These are phyloP conservation scores for Oxytorus armatus DNA, from an alignment of 2,888 invertebrate genomes.

Conservation along the genomic window DNA sequence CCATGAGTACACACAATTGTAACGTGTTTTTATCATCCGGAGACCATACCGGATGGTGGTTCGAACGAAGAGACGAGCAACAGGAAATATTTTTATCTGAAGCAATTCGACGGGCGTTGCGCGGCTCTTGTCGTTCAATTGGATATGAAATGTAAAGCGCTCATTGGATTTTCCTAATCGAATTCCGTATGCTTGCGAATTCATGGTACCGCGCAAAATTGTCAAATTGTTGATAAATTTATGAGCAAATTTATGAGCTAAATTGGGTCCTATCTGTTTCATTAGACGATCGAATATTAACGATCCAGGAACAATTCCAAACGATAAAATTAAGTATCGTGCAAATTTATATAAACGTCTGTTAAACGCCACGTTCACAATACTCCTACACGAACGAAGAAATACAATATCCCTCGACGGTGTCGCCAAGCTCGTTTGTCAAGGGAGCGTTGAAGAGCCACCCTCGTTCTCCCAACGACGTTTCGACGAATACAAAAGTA, in stretches of 20 bases:
- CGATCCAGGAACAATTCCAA: not conserved
- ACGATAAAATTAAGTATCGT: not conserved
- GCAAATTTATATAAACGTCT: conserved; percentile 10
- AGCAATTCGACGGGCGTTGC: not conserved
- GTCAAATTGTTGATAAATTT: not conserved
- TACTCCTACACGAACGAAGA: conserved; percentile 8
- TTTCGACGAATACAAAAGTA: conserved; percentile 36
- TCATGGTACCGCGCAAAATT: not conserved
- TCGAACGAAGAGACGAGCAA: conserved; percentile 4
- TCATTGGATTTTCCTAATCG: not conserved
- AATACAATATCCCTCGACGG: conserved; percentile 34
- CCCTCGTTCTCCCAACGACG: not conserved
- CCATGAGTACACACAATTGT: conserved; percentile 34
- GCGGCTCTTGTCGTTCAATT: not conserved
- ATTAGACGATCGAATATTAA: not conserved
- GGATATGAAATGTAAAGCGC: not conserved
- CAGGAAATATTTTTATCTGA: conserved; percentile 7
- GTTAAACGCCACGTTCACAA: not conserved
- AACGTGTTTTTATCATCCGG: conserved; percentile 49
- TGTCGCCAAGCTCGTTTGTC: conserved; percentile 42
- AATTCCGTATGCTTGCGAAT: not conserved
- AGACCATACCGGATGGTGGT: not conserved
- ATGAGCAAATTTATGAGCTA: not conserved
- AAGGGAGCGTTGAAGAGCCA: conserved; percentile 36
- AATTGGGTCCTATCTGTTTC: not conserved